A percentile compares a stretch with the other conserved stretches of the same genome.
Conservation (phyloP, 1,140 invertebrate genomes). For the Cydia amplana region DNA sequence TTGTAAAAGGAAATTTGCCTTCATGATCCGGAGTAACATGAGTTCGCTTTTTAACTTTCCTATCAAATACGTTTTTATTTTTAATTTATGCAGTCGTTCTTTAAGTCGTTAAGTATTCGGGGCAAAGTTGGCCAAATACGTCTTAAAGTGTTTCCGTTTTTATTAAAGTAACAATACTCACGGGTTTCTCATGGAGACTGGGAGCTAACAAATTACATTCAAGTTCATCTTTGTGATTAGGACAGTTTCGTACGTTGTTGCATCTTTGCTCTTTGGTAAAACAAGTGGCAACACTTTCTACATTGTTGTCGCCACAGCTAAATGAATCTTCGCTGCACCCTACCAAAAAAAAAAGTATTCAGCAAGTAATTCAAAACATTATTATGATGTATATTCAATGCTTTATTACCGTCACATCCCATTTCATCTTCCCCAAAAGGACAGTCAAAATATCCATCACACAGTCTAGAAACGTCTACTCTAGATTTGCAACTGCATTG, state of each 20-base stretch:
- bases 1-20: conserved; percentile 13
- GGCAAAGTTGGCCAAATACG: not conserved
- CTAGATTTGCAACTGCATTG: conserved; percentile 86
- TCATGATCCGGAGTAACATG: conserved; percentile 32
- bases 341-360: conserved; percentile 45
- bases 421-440: conserved; percentile 88
- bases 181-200: conserved; percentile 78
- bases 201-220: conserved; percentile 85
- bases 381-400: not conserved
- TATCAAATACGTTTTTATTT: conserved; percentile 32
- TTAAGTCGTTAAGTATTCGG: not conserved
- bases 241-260: conserved; percentile 84
- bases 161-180: conserved; percentile 45
- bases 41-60: conserved; percentile 38
- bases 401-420: conserved; percentile 83
- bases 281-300: conserved; percentile 76
- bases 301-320: conserved; percentile 82
- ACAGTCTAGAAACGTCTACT: conserved; percentile 82
- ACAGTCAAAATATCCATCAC: conserved; percentile 91
- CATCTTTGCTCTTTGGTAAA: conserved; percentile 83
- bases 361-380: too few species aligned
- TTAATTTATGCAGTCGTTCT: not conserved
- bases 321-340: conserved; percentile 83
- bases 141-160: not conserved
- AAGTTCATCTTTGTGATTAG: conserved; percentile 86